Conservation (phyloP, 2,797 vertebrate genomes). For the Aldrovandia affinis region DNA sequence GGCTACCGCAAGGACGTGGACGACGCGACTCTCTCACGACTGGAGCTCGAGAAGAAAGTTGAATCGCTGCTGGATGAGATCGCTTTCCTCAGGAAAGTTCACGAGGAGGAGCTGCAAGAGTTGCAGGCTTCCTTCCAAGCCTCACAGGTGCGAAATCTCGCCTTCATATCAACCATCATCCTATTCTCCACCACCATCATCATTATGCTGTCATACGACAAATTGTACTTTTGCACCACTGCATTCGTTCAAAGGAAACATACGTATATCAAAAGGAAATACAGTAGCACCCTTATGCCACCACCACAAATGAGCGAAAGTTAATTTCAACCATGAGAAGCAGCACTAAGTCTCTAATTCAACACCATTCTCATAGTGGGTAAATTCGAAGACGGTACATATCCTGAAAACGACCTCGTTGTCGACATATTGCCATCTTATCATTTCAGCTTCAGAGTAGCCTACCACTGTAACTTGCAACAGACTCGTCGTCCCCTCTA, state of each 20-base stretch:
- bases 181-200: slow-evolving; percentile 7
- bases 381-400: background rate
- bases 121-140: slow-evolving; percentile 75
- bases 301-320: background rate
- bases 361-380: background rate
- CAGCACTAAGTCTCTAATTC: background rate
- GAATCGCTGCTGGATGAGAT: slow-evolving; percentile 82
- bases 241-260: background rate
- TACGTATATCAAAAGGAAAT: background rate
- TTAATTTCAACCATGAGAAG: background rate
- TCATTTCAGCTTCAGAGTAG: background rate
- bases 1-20: slow-evolving; percentile 80
- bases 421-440: background rate
- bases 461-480: background rate
- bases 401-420: background rate
- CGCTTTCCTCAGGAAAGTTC: slow-evolving; percentile 80
- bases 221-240: background rate
- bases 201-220: background rate
- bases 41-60: slow-evolving; percentile 83
- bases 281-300: background rate
- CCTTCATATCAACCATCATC: slow-evolving; percentile 13
- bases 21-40: slow-evolving; percentile 76
- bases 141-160: slow-evolving; percentile 66
- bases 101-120: slow-evolving; percentile 83
- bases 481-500: background rate